Evolutionary conservation across 2,797 vertebrate species (phyloP), one percentile per base, ranked within the genome.

Genomic region (Zenarchopterus dispar): DNA sequence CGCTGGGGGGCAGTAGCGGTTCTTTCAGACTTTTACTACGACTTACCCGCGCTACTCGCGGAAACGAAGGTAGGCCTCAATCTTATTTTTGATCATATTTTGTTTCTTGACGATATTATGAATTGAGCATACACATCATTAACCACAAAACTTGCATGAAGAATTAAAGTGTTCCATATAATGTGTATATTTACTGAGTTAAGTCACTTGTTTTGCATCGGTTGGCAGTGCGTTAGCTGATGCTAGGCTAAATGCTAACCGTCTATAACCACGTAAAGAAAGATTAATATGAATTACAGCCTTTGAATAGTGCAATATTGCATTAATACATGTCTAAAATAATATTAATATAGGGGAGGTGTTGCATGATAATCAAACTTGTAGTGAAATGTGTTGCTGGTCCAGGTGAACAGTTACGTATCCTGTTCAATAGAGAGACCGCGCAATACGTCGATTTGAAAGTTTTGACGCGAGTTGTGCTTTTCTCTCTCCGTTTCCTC

Each of bases 31-130:
- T 60, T 60, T 47, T 33, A 49, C 51, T 41, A 58, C 75, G 44
- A 65, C 49, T 83, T 75, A 87, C 87, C 87, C 87, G 88, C 86
- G 89, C 79, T 82, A 70, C 77, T 84, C 47, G 75, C 73, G 68
- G 80, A 55, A 84, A 64, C 75, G 42, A 21, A 91, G 90, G 90
- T 92, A 91, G 89, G 90, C 88, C 88, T 23, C 17, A 6, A 53
- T 18, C 0, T 51, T 74, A 49, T 80, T 76, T 75, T 54, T 52
- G 60, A 0, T 28, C 2, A 24, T 75, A 81, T 72, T 73, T 43
- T 6, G 1, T 17, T 23, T 33, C 5, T 2, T 6, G 11, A 42
- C 2, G 13, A 0, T 0, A 0, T 5, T 56, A 2, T 0, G 22
- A n/a, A 8, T 0, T 0, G 0, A 17, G 0, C 0, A 4, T 17